Percentiles rank a stretch among this genome's conserved stretches.
Conservation (phyloP, 2,797 vertebrate species). For the Protonibea diacanthus region DNA sequence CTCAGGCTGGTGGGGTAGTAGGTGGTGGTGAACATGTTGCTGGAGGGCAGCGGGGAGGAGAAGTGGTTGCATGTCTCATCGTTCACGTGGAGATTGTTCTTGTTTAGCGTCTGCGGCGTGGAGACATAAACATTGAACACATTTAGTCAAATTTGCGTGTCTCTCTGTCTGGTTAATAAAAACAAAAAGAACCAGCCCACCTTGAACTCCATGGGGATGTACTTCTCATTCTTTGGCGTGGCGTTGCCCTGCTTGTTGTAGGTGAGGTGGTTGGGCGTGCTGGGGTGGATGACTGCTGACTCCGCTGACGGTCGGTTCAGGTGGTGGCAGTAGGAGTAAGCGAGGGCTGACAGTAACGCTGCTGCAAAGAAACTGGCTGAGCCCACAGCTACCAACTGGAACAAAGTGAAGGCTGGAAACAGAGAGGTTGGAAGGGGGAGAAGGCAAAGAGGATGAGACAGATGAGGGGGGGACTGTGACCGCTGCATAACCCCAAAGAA, state of each 20-base stretch:
- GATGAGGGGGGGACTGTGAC: no score
- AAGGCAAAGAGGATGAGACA: not conserved
- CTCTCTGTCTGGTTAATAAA: not conserved
- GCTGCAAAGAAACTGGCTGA: slow-evolving; percentile 91
- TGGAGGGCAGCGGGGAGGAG: slow-evolving; percentile 90
- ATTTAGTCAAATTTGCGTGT: no score
- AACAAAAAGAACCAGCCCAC: slow-evolving; percentile 68
- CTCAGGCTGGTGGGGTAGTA: slow-evolving; percentile 93
- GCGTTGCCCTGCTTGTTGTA: slow-evolving; percentile 91
- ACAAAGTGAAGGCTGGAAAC: slow-evolving; percentile 90
- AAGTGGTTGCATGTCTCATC: slow-evolving; percentile 97
- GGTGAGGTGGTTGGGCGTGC: slow-evolving; percentile 95
- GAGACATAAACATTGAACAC: slow-evolving; percentile 3
- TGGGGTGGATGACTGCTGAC: slow-evolving; percentile 93
- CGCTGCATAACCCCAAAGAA: no score
- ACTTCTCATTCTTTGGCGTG: slow-evolving; percentile 96
- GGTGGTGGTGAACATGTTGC: slow-evolving; percentile 95
- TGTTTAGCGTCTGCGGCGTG: slow-evolving; percentile 90
- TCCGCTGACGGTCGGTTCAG: slow-evolving; percentile 88
- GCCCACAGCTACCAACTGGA: slow-evolving; percentile 92
- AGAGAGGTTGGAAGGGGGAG: not conserved
- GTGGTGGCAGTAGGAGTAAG: slow-evolving; percentile 92
- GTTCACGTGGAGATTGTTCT: slow-evolving; percentile 93
- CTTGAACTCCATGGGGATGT: slow-evolving; percentile 99
- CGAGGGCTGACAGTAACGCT: slow-evolving; percentile 89